Conservation (phyloP, 2,888 invertebrate genomes). For the Tanaodytes sp. region DNA sequence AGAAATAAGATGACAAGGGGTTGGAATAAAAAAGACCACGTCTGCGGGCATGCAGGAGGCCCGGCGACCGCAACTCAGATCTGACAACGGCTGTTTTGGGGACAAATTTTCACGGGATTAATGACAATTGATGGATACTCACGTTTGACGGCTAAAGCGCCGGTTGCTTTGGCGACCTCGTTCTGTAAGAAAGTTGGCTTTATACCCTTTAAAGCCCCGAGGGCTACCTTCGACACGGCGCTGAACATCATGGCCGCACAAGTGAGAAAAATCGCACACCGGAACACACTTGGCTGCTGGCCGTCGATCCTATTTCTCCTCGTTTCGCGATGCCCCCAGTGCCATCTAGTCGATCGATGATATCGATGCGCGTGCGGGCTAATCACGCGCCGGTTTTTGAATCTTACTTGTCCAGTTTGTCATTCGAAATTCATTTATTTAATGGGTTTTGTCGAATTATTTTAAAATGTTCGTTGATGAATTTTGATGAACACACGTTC, state of each 20-base stretch:
- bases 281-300: conserved; percentile 31
- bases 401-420: too few species aligned
- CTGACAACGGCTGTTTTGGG: too few species aligned
- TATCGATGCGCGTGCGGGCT: not conserved
- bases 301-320: conserved; percentile 1
- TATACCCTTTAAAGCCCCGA: conserved; percentile 76
- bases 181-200: conserved; percentile 75
- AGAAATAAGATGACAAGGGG: too few species aligned
- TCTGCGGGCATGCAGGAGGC: not conserved
- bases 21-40: not conserved
- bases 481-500: not conserved
- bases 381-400: not conserved
- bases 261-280: conserved; percentile 59
- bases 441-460: too few species aligned
- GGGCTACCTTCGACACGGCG: conserved; percentile 76
- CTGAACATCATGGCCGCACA: conserved; percentile 76
- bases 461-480: too few species aligned
- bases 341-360: conserved; percentile 8
- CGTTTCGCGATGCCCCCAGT: not conserved
- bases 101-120: not conserved
- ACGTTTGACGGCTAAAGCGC: conserved; percentile 75
- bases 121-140: conserved; percentile 66
- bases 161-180: conserved; percentile 74
- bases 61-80: too few species aligned
- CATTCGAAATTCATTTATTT: too few species aligned